Evolutionary conservation across 2,888 invertebrate genomes (phyloP), one percentile per base, ranked within the genome.

Genomic region (Chrysomela aeneicollis): DNA sequence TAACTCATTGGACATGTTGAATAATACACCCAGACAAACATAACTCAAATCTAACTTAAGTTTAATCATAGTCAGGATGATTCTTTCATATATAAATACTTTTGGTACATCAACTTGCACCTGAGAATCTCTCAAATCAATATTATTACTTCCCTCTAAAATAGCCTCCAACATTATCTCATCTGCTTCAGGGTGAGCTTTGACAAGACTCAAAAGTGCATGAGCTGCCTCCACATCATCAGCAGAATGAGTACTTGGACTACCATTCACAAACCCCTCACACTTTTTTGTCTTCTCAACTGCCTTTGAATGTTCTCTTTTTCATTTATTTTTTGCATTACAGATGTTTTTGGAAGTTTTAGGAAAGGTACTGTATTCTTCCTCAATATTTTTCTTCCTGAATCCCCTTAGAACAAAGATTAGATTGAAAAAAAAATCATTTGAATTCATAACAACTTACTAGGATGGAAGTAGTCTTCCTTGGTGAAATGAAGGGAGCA

Each of bases 11-110:
- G 17, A 49, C 15, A 49, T 49, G 49, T 49, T 49, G 49, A 49
- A 49, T 49, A 49, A 49, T 49, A 49, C 15, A 49, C 49, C 49
- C 49, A 49, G 18, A 49, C 17, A 49, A 49, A 49, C 49, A 15
- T 49, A 49, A 49, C 49, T 49, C 18, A 49, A 49, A 12, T 49
- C 49, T 17, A 49, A 49, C 49, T 49, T 49, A 19, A 49, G 8
- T 49, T 49, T 49, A 17, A 49, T 49, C 49, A 49, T 49, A 15
- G 49, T 49, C 49, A 49, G 2, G 49, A 49, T 49, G 2, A 49
- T 49, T 49, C 49, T 49, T 49, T 17, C 49, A 49, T 49, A 49
- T 49, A 49, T 19, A 49, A 49, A 49, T 19, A 49, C 49, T 49
- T 15, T 49, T 49, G 49, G 49, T 49, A 49, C 49, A 49, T 49